Conservation (phyloP, 1,140 invertebrate species). For the Formica selysi region DNA sequence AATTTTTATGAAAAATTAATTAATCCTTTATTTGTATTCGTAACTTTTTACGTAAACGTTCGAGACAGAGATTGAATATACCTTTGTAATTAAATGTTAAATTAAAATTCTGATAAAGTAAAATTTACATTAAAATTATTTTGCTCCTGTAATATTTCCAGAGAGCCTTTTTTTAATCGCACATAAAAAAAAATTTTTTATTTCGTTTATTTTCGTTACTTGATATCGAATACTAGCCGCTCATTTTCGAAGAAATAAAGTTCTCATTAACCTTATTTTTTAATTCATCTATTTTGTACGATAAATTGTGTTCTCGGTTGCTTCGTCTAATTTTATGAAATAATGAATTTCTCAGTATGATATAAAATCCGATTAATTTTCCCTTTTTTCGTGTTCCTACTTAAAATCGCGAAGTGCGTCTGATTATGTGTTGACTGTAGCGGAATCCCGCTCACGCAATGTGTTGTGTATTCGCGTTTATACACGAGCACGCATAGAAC, state of each 20-base stretch:
- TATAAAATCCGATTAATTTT: background rate
- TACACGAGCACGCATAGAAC: background rate
- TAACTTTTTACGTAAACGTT: background rate
- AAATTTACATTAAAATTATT: conserved; percentile 24
- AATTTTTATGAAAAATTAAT: background rate
- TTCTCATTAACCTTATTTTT: background rate
- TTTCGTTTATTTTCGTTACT: background rate
- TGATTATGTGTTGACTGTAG: conserved; percentile 32
- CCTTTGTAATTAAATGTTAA: background rate
- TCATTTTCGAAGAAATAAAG: background rate
- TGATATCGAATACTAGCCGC: background rate
- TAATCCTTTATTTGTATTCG: too few species aligned
- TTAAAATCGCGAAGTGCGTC: background rate
- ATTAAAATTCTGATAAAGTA: background rate
- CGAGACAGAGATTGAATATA: background rate
- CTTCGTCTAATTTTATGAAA: background rate
- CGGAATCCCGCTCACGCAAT: conserved; percentile 8
- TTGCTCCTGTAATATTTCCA: background rate
- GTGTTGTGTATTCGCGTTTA: background rate
- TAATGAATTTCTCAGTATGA: background rate
- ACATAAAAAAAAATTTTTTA: background rate
- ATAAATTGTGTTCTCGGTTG: background rate
- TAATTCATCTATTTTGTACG: background rate
- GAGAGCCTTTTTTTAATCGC: background rate
- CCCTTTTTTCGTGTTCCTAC: background rate